Evolutionary conservation across 2,888 invertebrate genomes (phyloP).

Genomic region (Tortrix viridana): DNA sequence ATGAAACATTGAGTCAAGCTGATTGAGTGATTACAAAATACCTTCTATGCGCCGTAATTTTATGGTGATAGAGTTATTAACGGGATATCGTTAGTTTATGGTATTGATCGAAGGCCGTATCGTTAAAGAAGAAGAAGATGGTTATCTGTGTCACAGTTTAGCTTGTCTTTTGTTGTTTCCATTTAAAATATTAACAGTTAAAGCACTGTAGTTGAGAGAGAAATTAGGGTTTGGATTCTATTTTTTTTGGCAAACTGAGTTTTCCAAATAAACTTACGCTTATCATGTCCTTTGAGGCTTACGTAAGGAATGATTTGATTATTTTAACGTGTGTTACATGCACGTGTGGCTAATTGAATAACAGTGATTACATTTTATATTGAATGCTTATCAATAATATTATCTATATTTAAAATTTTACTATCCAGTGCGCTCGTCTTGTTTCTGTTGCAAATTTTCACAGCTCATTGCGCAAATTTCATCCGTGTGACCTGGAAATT

Average conservation of each 20-base stretch:
- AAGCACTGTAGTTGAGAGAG: too few species aligned
- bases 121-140: background rate
- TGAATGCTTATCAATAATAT: background rate
- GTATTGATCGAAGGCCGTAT: slow-evolving; percentile 2
- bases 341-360: too few species aligned
- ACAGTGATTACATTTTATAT: background rate
- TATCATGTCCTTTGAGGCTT: too few species aligned
- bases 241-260: too few species aligned
- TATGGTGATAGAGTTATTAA: background rate
- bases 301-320: too few species aligned
- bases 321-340: too few species aligned
- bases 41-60: slow-evolving; percentile 3
- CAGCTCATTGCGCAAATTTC: slow-evolving; percentile 22
- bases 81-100: background rate
- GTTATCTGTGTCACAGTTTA: too few species aligned
- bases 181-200: too few species aligned
- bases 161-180: too few species aligned
- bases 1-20: slow-evolving; percentile 3
- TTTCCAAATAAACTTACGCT: too few species aligned
- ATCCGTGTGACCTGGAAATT: slow-evolving; percentile 32
- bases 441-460: slow-evolving; percentile 9
- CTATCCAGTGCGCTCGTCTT: slow-evolving; percentile 1
- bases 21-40: slow-evolving; percentile 11
- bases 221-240: too few species aligned
- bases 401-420: background rate